Conservation (phyloP, 2,888 invertebrate genomes). For the Metopia argyrocephala region DNA sequence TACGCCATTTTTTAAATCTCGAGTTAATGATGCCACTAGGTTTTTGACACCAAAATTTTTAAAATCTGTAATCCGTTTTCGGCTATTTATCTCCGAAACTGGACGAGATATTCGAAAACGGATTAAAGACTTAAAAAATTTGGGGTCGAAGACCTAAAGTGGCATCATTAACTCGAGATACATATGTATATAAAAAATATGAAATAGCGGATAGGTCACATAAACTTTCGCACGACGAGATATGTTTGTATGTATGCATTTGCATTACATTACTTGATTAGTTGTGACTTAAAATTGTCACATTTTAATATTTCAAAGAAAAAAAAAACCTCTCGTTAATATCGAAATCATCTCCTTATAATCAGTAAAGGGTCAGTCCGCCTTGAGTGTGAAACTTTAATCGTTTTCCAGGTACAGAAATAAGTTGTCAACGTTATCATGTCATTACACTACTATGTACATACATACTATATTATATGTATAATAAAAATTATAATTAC, state of each 20-base stretch:
- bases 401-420: background rate
- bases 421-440: conserved; percentile 21
- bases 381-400: conserved; percentile 14
- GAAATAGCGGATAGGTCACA: no score
- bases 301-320: conserved; percentile 39
- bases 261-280: background rate
- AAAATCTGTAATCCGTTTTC: no score
- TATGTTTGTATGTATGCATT: background rate
- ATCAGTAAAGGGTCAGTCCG: conserved; percentile 14
- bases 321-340: conserved; percentile 17
- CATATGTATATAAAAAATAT: no score
- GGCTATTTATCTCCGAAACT: no score
- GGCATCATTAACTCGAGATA: no score
- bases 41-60: no score
- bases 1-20: no score
- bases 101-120: no score
- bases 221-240: no score
- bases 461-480: background rate
- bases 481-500: background rate
- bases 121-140: no score
- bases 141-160: no score
- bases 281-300: conserved; percentile 40
- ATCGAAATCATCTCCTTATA: conserved; percentile 16
- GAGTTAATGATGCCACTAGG: no score
- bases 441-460: background rate